Conservation (phyloP, 2,888 invertebrate species). For the Branchinecta sandiegonensis region DNA sequence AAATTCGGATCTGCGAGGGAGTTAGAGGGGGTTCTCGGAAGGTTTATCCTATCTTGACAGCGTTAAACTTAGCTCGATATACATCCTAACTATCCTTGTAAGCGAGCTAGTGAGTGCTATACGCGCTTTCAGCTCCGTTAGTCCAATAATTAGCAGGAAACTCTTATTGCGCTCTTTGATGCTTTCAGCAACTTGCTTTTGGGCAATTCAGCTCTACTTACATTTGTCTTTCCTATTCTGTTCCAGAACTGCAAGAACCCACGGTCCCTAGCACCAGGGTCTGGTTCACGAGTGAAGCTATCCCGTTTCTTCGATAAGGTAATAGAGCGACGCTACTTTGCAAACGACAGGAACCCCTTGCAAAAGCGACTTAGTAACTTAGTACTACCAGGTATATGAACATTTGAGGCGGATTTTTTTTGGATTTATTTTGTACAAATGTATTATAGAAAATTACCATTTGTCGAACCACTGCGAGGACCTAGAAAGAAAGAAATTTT, state of each 20-base stretch:
- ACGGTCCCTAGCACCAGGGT: constrained; percentile 79
- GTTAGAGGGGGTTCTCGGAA: too few species aligned
- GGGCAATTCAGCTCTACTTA: too few species aligned
- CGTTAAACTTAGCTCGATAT: too few species aligned
- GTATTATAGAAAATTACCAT: neutral
- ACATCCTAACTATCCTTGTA: too few species aligned
- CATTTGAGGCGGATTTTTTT: neutral
- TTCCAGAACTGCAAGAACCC: constrained; percentile 44
- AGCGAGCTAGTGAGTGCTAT: too few species aligned
- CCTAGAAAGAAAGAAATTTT: neutral
- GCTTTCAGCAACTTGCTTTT: too few species aligned
- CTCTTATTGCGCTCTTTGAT: too few species aligned
- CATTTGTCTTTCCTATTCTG: constrained; percentile 16
- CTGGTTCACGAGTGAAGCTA: constrained; percentile 82
- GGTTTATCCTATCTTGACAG: too few species aligned
- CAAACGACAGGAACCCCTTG: constrained; percentile 32
- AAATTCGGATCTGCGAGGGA: too few species aligned
- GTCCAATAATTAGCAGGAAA: too few species aligned
- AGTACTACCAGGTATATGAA: neutral
- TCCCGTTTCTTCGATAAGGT: constrained; percentile 86
- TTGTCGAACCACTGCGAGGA: neutral
- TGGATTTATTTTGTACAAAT: neutral
- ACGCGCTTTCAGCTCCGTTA: too few species aligned
- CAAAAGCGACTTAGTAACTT: constrained; percentile 12
- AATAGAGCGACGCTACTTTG: constrained; percentile 41